Evolutionary conservation across 2,888 invertebrate genomes (phyloP).

Genomic region (Eupithecia tripunctaria): DNA sequence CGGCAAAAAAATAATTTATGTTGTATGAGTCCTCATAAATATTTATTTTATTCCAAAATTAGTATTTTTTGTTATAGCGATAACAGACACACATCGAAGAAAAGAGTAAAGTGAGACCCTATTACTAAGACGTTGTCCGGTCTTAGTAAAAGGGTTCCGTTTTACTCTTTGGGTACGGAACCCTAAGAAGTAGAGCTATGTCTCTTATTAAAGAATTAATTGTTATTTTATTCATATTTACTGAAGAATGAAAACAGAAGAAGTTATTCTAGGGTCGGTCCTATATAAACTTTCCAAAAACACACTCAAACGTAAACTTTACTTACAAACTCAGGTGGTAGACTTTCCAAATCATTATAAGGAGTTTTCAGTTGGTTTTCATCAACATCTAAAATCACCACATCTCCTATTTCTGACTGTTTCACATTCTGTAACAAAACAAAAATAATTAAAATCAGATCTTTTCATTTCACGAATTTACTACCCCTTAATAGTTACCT

Average conservation of each 20-base stretch:
- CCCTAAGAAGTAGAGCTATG: too few relatives aligned
- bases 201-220: not conserved
- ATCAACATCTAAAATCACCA: slow-evolving; percentile 97
- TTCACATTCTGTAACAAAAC: slow-evolving; percentile 87
- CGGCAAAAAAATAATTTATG: too few relatives aligned
- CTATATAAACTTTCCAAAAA: not conserved
- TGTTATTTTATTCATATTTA: too few relatives aligned
- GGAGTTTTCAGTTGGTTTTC: slow-evolving; percentile 93
- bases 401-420: slow-evolving; percentile 95
- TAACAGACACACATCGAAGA: too few relatives aligned
- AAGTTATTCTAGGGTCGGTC: not conserved
- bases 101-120: too few relatives aligned
- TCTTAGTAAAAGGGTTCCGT: too few relatives aligned
- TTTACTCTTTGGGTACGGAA: too few relatives aligned
- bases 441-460: not conserved
- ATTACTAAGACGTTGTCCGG: too few relatives aligned
- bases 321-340: slow-evolving; percentile 95
- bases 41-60: too few relatives aligned
- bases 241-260: not conserved
- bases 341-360: slow-evolving; percentile 94
- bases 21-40: too few relatives aligned
- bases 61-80: too few relatives aligned
- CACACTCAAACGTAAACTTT: slow-evolving; percentile 1
- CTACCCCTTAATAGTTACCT: not conserved
- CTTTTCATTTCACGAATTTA: not conserved